Base-by-base conservation (phyloP, 1,140 invertebrate genomes). In the Tachypleus tridentatus region DNA sequence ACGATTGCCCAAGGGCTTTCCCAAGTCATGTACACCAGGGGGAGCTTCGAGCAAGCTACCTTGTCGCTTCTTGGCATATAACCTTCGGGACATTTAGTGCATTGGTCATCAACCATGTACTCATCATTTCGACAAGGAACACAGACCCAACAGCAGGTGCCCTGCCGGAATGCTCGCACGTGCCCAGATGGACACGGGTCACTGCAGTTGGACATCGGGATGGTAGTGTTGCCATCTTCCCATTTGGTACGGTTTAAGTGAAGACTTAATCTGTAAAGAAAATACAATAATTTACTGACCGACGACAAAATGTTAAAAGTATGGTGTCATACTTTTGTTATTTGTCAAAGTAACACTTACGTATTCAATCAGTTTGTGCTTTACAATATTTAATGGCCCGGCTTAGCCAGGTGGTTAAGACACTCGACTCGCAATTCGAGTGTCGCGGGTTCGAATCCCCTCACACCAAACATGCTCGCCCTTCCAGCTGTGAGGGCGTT, bases 131-230 rank as follows among this genome's bases (percentile, higher is more conserved):
- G 82, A 71, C 86, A 88, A 59, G 80, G 82, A 72, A 86, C 85
- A 72, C 86, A 88, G n/a, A 84, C 84, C 86, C 86, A 87, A 76
- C 86, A 88, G 77, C 86, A 87, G 69, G 74, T 75, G 73, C 81
- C 80, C 76, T 82, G 77, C 29, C 29, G 29, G 76, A 79, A 81
- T 71, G 82, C 82, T 51, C 81, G 73, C 52, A 58, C 64, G 8
- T 64, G 52, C 11, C 64, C 67, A 6, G 9, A n/a, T 0, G n/a
- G 7, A 60, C 66, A 72, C 10, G 58, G 79, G 48, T 80, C 77
- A 70, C 83, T 85, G 74, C 86, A 88, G 8, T 83, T 79, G 56
- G 85, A 87, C 54, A 77, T 73, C 4, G 84, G 83, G 50, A 79
- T 77, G 64, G 75, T 29, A 29, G 29, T 29, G 29, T 29, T 29